These are phyloP conservation scores for Megatriorchis doriae DNA, from an alignment of 2,113 vertebrate species.

Conservation along the genomic window DNA sequence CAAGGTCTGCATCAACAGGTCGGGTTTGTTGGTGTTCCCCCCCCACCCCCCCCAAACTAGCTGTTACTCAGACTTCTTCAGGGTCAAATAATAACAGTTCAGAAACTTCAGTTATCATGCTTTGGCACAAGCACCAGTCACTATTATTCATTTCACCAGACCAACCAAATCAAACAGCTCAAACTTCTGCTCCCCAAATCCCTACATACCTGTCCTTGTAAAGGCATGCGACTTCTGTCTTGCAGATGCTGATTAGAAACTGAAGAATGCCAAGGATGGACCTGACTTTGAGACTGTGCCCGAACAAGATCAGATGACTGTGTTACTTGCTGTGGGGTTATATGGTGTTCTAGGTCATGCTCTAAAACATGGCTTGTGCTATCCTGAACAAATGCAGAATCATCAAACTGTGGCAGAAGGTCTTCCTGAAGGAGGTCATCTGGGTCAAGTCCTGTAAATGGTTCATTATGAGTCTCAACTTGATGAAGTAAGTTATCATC, in stretches of 20 bases:
- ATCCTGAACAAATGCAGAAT: conserved; percentile 83
- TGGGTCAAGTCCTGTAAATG: conserved; percentile 85
- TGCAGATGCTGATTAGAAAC: conserved; percentile 67
- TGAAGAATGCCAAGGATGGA: conserved; percentile 73
- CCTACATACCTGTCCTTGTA: conserved; percentile 75
- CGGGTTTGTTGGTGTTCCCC: too few relatives aligned
- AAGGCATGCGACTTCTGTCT: conserved; percentile 54
- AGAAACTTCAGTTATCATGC: neutral
- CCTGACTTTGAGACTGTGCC: conserved; percentile 57
- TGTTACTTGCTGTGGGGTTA: conserved; percentile 59
- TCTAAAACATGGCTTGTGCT: conserved; percentile 75
- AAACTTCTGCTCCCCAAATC: neutral
- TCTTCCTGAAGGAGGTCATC: conserved; percentile 89
- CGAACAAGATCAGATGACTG: conserved; percentile 58
- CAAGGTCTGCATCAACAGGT: neutral
- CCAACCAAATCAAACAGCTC: neutral
- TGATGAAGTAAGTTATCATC: conserved; percentile 85
- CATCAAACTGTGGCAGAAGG: conserved; percentile 89
- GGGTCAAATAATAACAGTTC: neutral
- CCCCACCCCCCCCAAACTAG: neutral
- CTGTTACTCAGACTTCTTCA: neutral
- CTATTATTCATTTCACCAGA: neutral
- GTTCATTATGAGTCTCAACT: conserved; percentile 80
- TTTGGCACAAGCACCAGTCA: neutral
- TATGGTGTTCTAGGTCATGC: conserved; percentile 72